A percentile compares a stretch with the other conserved stretches of the same genome.
These are phyloP conservation scores for Bedellia somnulentella DNA, from an alignment of 2,888 invertebrate species.

Conservation along the genomic window DNA sequence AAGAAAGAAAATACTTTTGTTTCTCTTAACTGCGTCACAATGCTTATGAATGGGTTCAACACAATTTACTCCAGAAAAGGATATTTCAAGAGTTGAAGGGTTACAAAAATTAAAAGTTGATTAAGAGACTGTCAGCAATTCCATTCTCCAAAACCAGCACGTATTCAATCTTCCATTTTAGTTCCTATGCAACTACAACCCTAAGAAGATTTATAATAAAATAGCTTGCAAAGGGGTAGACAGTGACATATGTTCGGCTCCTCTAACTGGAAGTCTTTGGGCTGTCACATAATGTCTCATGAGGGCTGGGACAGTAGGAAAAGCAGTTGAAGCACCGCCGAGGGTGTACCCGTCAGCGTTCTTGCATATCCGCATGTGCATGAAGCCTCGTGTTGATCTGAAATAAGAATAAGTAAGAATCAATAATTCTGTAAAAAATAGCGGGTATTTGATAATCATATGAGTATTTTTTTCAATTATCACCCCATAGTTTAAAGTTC, in stretches of 20 bases:
- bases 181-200: too few relatives aligned
- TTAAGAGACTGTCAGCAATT: too few relatives aligned
- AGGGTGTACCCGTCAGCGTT: conserved; percentile 81
- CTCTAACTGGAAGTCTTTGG: conserved; percentile 90
- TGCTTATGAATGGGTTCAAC: too few relatives aligned
- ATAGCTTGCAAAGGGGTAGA: conserved; percentile 89
- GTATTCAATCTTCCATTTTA: too few relatives aligned
- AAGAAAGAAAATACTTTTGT: too few relatives aligned
- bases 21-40: too few relatives aligned
- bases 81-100: too few relatives aligned
- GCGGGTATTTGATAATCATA: background rate
- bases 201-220: conserved; percentile 63
- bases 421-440: background rate
- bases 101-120: too few relatives aligned
- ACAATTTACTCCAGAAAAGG: too few relatives aligned
- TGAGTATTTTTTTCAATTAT: too few relatives aligned
- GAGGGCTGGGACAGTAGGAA: conserved; percentile 91
- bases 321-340: conserved; percentile 92
- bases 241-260: conserved; percentile 95
- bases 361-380: conserved; percentile 95
- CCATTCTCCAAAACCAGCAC: too few relatives aligned
- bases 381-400: conserved; percentile 92
- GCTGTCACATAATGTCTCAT: conserved; percentile 87
- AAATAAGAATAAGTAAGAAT: conserved; percentile 19
- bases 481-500: too few relatives aligned